Evolutionary conservation across 2,888 invertebrate genomes (phyloP), one percentile per base, ranked within the genome.

Genomic region (Adelognathus sp.): DNA sequence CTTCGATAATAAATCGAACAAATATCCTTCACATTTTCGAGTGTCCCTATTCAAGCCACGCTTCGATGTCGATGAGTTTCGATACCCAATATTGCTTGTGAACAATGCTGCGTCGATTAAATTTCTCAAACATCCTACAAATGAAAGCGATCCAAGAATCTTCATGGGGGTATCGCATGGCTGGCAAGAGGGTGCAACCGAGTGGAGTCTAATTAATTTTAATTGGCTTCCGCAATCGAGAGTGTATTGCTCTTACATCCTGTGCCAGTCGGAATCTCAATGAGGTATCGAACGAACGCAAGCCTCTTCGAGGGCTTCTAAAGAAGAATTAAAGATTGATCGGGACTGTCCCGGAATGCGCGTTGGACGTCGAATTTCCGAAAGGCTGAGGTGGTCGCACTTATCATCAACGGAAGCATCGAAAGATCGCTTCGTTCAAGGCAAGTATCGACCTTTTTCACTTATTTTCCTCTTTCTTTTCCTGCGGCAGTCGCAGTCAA

Each of bases 121-220:
- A 56, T 18, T 31, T 16, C 3, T 6, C 11, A 14, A 21, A 18
- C 31, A 46, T 31, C 21, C 1, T 11, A 31, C 11, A 0, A 7
- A 29, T 29, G 44, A 29, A n/a, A 44, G 31, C 29, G 29, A 18
- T 39, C 18, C 1, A 11, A 9, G 29, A 63, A 44, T 46, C 50
- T 64, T 31, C 50, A 64, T 50, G 50, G 36, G n/a, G n/a, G 7
- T 64, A 24, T 50, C 36, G 14, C n/a, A n/a, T n/a, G 50, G 2
- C 33, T 64, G 50, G 46, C n/a, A 14, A 64, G 33, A 36, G 46
- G 33, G 50, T 31, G 50, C 33, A 21, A 33, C 7, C 60, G 14
- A 46, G 60, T 31, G 44, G 46, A 52, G 52, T n/a, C n/a, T 67
- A 71, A 66, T 71, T 71, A 67, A 76, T 76, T 76, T 76, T 76